A percentile compares a stretch with the other conserved stretches of the same genome.
These are phyloP conservation scores for Lutra lutra DNA, from an alignment of 2,797 vertebrate species.

Conservation along the genomic window DNA sequence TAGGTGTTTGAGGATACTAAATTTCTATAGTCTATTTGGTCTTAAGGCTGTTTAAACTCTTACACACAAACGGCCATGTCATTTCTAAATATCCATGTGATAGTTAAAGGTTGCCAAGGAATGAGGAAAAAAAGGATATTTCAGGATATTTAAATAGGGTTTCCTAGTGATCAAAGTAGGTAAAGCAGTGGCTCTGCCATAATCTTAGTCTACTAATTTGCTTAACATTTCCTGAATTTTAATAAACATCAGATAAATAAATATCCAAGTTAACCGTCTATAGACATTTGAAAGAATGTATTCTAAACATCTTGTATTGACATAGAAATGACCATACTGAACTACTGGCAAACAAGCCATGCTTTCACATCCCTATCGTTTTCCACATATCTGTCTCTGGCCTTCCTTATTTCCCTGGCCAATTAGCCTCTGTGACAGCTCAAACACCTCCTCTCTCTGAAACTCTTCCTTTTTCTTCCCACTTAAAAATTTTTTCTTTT, in stretches of 20 bases:
- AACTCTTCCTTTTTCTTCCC: neutral
- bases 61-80: neutral
- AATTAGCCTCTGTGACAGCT: neutral
- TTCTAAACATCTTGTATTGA: neutral
- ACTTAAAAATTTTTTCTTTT: neutral
- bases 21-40: conserved; percentile 5
- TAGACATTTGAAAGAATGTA: neutral
- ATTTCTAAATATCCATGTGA: conserved; percentile 7
- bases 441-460: neutral
- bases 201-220: neutral
- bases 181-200: conserved; percentile 6
- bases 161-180: neutral
- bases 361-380: neutral
- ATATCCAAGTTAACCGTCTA: neutral
- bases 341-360: neutral
- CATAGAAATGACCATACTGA: neutral
- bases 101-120: conserved; percentile 31
- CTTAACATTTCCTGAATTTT: conserved; percentile 13
- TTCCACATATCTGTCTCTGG: neutral
- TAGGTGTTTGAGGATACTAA: neutral
- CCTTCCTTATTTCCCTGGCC: neutral
- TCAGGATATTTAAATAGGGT: neutral
- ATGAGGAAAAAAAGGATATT: neutral
- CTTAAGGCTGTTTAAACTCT: neutral
- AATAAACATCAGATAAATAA: neutral